Base-by-base conservation (phyloP, 2,797 vertebrate species). In the Cynopterus sphinx region DNA sequence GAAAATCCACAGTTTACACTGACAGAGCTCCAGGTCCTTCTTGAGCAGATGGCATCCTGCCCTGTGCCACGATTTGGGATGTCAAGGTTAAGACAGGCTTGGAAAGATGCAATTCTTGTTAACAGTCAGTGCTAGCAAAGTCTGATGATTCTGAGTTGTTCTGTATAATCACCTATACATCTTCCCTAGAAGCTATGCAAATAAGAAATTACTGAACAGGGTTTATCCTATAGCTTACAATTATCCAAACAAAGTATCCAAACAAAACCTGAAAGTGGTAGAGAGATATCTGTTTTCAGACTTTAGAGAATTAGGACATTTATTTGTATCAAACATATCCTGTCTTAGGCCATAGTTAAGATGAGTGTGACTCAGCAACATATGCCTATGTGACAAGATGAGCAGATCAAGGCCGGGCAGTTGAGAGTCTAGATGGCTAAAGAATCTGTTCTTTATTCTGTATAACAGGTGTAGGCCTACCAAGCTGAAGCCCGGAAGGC, bases 31-130 rank as follows among this genome's bases (percentile, higher is more conserved):
- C 98, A 97, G 17, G 94, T 98, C 0, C 97, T 99, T 94, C 98
- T 99, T 24, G 98, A 99, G 55, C 99, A 93, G 6, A 99, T 99
- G 98, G 98, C 68, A 99, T 98, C 88, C 97, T 99, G 68, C 99
- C 99, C 1, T 99, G 99, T 97, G 98, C 98, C 65, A 97, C 99
- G 83, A 95, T 99, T 85, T 97, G 98, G 3, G 98, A 98, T 55
- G 98, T 99, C 74, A 98, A 99, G 99, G 99, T 99, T 65, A 98
- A 97, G 74, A 16, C 2, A 2, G 2, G 19, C 24, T 4, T 17
- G 5, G 2, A 6, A 83, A 46, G 26, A 3, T 71, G 15, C 1
- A 78, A 55, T 78, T 61, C 31, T 70, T 88, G 7, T 83, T 84
- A 70, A 39, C 0, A 39, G 11, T 1, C 83, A 15, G 68, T 77